A percentile compares a stretch with the other conserved stretches of the same genome.
These are phyloP conservation scores for Aeoliscus strigatus DNA, from an alignment of 2,797 vertebrate genomes.

Conservation along the genomic window DNA sequence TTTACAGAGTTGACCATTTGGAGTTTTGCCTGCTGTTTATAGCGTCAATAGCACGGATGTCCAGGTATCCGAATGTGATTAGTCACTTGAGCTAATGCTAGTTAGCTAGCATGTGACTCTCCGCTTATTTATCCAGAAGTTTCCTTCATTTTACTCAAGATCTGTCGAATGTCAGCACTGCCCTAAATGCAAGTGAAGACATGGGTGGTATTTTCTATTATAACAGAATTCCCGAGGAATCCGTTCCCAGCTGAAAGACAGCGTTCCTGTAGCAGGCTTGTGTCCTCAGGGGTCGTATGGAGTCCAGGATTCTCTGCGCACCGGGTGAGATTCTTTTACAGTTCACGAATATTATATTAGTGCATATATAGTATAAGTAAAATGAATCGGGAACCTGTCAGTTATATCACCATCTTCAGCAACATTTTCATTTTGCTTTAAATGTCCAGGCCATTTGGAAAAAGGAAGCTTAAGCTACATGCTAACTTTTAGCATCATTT, in stretches of 20 bases:
- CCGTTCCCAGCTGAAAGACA: conserved; percentile 85
- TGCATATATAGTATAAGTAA: no score
- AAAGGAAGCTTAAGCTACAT: no score
- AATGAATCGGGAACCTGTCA: no score
- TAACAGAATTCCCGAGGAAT: conserved; percentile 80
- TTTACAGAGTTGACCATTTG: rapidly evolving
- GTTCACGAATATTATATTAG: no score
- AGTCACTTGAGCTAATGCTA: conserved; percentile 66
- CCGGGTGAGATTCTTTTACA: conserved; percentile 85
- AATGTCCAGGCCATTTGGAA: no score
- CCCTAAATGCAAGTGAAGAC: neutral
- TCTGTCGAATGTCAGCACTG: neutral
- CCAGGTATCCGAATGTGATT: conserved; percentile 70
- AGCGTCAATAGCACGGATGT: neutral
- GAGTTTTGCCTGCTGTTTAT: rapidly evolving
- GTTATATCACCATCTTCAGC: no score
- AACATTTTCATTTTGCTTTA: no score
- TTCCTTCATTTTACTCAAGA: neutral
- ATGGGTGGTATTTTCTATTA: neutral
- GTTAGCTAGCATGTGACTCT: conserved; percentile 17
- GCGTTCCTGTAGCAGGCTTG: conserved; percentile 82
- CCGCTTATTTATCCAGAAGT: neutral
- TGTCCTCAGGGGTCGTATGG: conserved; percentile 82
- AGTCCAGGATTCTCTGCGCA: conserved; percentile 82
- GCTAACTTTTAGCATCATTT: no score